Evolutionary conservation across 2,113 vertebrate genomes (phyloP).

Genomic region (Gavia stellata): DNA sequence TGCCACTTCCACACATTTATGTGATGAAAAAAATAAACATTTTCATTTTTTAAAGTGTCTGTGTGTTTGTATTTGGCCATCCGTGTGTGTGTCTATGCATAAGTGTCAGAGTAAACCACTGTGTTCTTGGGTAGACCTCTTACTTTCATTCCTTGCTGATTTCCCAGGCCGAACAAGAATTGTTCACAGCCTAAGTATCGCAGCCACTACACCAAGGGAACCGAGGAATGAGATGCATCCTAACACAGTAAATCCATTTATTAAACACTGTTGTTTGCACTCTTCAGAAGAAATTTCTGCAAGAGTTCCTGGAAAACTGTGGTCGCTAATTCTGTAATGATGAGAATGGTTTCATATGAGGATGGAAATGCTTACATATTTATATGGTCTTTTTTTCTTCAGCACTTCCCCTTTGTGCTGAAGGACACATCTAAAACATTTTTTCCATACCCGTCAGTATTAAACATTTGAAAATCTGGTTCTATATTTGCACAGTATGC

Average conservation of each 20-base stretch:
- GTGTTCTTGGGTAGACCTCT: neutral
- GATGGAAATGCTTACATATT: neutral
- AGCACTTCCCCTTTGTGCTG: neutral
- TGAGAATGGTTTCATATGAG: neutral
- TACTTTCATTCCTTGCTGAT: neutral
- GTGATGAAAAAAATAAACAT: fast-evolving
- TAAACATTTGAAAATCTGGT: neutral
- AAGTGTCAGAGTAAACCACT: neutral
- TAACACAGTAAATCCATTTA: neutral
- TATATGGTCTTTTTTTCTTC: neutral
- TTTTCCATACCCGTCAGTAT: neutral
- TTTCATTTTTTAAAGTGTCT: neutral
- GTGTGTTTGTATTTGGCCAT: neutral
- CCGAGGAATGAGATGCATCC: fast-evolving
- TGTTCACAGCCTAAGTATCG: neutral
- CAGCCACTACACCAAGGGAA: neutral
- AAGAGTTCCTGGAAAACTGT: neutral
- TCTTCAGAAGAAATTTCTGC: neutral
- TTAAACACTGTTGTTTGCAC: neutral
- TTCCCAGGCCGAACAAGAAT: neutral
- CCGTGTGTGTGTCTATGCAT: neutral
- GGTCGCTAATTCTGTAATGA: neutral
- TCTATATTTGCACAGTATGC: neutral
- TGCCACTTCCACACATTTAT: neutral
- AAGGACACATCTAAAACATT: neutral